These are phyloP conservation scores for Megastigmus dorsalis DNA, from an alignment of 2,888 invertebrate genomes.

Conservation along the genomic window DNA sequence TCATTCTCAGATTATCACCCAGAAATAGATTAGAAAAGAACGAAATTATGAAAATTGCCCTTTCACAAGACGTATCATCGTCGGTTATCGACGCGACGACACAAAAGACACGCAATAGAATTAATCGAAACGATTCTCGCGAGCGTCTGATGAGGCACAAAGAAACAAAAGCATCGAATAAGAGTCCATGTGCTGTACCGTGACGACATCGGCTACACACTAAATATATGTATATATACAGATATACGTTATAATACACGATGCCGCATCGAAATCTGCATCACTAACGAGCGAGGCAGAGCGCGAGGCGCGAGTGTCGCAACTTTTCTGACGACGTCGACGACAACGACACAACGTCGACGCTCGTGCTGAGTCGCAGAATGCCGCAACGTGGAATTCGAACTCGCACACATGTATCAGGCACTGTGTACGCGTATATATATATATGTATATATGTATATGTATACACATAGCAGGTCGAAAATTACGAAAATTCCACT, in stretches of 20 bases:
- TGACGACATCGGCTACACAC: not conserved
- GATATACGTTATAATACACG: not conserved
- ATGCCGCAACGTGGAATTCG: not conserved
- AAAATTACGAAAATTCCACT: not conserved
- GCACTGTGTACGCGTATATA: not conserved
- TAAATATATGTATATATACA: too few relatives aligned
- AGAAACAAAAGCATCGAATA: conserved; percentile 10
- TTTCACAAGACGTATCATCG: too few relatives aligned
- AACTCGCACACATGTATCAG: too few relatives aligned
- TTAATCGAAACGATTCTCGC: not conserved
- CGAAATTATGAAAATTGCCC: not conserved
- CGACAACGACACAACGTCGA: not conserved
- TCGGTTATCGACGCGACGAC: not conserved
- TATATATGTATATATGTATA: not conserved
- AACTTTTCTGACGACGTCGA: too few relatives aligned
- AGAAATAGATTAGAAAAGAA: not conserved
- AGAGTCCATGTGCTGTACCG: not conserved
- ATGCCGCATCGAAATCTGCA: conserved; percentile 25
- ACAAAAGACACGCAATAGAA: not conserved
- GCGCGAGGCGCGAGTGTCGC: not conserved
- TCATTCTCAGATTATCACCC: not conserved
- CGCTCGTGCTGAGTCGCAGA: not conserved
- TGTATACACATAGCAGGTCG: not conserved
- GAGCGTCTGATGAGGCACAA: not conserved
- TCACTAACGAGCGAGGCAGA: conserved; percentile 7